These are phyloP conservation scores for Platanista minor DNA, from an alignment of 2,113 vertebrate species.

Conservation along the genomic window DNA sequence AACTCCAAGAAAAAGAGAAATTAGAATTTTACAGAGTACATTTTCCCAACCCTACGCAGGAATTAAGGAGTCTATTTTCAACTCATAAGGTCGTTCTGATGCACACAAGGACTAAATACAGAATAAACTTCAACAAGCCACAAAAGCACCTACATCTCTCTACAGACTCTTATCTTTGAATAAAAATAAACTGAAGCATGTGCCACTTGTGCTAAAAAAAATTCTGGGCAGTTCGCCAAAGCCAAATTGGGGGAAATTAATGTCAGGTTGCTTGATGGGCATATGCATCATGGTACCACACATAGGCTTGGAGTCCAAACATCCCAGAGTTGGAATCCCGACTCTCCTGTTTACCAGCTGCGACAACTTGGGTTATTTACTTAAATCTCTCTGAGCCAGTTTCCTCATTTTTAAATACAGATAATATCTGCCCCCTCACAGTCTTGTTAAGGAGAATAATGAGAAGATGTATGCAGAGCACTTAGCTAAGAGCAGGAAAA, in stretches of 20 bases:
- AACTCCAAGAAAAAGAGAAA: background rate
- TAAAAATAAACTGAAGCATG: constrained; percentile 44
- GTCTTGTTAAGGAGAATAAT: background rate
- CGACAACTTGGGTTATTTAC: background rate
- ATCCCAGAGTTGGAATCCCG: background rate
- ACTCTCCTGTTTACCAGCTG: background rate
- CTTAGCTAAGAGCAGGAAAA: background rate
- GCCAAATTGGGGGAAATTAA: background rate
- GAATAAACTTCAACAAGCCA: constrained; percentile 23
- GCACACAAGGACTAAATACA: background rate
- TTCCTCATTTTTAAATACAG: background rate
- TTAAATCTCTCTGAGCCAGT: background rate
- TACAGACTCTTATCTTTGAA: constrained; percentile 17
- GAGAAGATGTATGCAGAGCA: background rate
- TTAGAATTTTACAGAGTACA: background rate
- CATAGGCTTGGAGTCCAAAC: background rate
- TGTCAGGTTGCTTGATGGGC: background rate
- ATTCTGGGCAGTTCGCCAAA: constrained; percentile 15
- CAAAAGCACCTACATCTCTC: constrained; percentile 3
- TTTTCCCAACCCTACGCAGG: background rate
- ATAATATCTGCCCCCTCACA: background rate
- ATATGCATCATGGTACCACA: background rate
- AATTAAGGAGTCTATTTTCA: constrained; percentile 16
- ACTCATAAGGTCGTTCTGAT: background rate
- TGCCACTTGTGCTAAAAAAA: background rate